These are phyloP conservation scores for Melanotaenia maccullochi DNA, from an alignment of 2,797 vertebrate species.

Conservation along the genomic window DNA sequence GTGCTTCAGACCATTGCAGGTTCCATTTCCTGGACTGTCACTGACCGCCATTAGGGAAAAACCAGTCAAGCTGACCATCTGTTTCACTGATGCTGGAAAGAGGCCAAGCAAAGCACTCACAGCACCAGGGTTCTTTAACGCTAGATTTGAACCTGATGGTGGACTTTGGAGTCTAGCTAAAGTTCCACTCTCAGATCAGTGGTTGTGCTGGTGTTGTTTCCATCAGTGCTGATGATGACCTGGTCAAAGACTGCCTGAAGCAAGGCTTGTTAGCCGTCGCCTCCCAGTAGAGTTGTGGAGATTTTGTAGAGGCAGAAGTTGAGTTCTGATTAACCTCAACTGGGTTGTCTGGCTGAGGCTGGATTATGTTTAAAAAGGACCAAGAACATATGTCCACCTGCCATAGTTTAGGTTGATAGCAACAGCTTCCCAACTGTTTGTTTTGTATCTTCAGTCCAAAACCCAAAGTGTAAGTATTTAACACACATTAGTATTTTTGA, in stretches of 20 bases:
- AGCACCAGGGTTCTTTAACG: slow-evolving; percentile 1
- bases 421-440: too few species aligned
- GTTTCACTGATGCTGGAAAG: slow-evolving; percentile 1
- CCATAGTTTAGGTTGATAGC: too few species aligned
- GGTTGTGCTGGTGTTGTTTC: neutral
- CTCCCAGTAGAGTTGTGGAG: neutral
- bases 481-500: too few species aligned
- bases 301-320: neutral
- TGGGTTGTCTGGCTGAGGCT: neutral
- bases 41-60: neutral
- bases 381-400: neutral
- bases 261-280: neutral
- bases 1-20: neutral
- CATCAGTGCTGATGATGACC: neutral
- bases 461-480: too few species aligned
- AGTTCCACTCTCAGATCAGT: neutral
- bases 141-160: slow-evolving; percentile 7
- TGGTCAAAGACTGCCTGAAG: slow-evolving; percentile 7
- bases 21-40: slow-evolving; percentile 9
- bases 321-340: neutral
- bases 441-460: too few species aligned
- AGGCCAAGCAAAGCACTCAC: slow-evolving; percentile 10
- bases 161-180: slow-evolving; percentile 1
- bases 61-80: neutral
- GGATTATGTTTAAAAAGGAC: neutral